Conservation (phyloP, 2,113 vertebrate genomes). For the mouse (Mus musculus) region DNA sequence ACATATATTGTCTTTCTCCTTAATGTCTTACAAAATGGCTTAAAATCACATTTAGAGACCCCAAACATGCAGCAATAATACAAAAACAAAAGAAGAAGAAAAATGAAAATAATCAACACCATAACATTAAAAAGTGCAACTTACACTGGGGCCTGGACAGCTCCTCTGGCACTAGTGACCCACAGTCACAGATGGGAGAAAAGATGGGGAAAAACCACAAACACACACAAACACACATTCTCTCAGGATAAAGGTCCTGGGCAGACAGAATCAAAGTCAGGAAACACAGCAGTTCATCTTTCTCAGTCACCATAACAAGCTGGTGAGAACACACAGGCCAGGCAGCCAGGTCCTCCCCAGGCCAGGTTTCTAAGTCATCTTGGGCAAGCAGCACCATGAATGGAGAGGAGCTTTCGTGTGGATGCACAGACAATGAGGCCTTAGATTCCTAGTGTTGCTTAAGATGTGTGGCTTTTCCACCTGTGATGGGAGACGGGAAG, state of each 20-base stretch:
- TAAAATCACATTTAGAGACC: conserved; percentile 82
- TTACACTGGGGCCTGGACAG: conserved; percentile 76
- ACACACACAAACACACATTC: not conserved
- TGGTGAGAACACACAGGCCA: conserved; percentile 69
- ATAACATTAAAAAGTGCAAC: conserved; percentile 86
- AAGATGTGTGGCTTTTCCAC: conserved; percentile 71
- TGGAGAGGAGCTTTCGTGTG: conserved; percentile 78
- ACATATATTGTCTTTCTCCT: conserved; percentile 60
- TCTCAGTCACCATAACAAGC: conserved; percentile 69
- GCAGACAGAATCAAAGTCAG: conserved; percentile 58
- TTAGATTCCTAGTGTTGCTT: conserved; percentile 79
- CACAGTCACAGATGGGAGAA: conserved; percentile 66
- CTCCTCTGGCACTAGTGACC: conserved; percentile 83
- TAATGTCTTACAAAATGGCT: conserved; percentile 67
- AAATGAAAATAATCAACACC: conserved; percentile 71
- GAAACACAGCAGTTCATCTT: conserved; percentile 75
- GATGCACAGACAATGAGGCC: conserved; percentile 82
- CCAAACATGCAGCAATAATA: conserved; percentile 82
- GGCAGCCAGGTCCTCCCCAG: conserved; percentile 62
- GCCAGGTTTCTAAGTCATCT: conserved; percentile 66
- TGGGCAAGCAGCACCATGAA: conserved; percentile 84
- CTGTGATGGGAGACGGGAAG: not conserved
- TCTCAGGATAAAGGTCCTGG: not conserved
- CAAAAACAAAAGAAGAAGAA: conserved; percentile 55
- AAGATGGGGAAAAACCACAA: not conserved